Evolutionary conservation across 2,888 invertebrate genomes (phyloP).

Genomic region (Xestia ashworthii): DNA sequence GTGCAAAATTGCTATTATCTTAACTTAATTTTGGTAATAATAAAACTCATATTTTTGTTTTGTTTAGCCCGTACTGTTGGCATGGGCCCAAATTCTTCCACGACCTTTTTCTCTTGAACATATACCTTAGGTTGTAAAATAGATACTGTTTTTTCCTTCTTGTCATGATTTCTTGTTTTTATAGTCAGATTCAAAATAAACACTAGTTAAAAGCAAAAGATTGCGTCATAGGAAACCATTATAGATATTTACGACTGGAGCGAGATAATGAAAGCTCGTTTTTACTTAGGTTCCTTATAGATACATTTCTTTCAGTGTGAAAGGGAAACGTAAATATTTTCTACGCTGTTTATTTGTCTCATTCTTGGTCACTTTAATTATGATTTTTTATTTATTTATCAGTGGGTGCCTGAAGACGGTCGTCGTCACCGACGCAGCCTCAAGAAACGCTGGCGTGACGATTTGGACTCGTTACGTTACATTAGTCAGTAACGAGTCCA

Average conservation of each 20-base stretch:
- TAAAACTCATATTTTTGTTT: background rate
- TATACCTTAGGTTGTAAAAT: background rate
- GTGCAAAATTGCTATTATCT: background rate
- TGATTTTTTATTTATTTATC: background rate
- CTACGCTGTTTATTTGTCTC: background rate
- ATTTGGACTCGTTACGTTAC: no score
- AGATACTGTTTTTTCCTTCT: no score
- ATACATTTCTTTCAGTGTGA: conserved; percentile 20
- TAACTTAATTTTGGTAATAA: background rate
- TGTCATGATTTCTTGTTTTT: background rate
- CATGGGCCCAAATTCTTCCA: no score
- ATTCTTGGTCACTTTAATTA: background rate
- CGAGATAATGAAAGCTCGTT: conserved; percentile 4
- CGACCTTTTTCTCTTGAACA: no score
- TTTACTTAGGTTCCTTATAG: conserved; percentile 1
- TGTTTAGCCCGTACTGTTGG: background rate
- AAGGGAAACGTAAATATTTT: background rate
- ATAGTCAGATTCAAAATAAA: background rate
- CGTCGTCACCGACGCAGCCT: no score
- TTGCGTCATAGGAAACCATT: conserved; percentile 16
- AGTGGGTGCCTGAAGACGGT: no score
- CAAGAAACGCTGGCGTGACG: no score
- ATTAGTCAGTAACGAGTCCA: no score
- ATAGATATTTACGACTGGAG: conserved; percentile 15
- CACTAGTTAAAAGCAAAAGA: conserved; percentile 1